Evolutionary conservation across 2,113 vertebrate species (phyloP), one percentile per base, ranked within the genome.

Genomic region (Excalfactoria chinensis): DNA sequence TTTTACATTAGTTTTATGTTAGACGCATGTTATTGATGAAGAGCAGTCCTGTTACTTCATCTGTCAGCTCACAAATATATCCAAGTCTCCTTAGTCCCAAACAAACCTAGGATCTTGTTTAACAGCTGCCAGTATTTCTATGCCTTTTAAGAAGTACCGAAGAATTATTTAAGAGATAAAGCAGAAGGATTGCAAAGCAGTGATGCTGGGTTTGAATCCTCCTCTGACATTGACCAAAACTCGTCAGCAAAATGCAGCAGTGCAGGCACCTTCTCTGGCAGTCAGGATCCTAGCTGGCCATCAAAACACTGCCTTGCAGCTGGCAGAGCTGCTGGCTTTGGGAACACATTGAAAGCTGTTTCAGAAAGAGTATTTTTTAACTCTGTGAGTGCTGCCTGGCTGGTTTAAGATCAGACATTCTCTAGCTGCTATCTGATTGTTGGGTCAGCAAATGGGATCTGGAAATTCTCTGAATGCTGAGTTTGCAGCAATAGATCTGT

Each of bases 61-160:
- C 3, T 53, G 8, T 13, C 8, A 25, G 13, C 66, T 37, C 5
- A 18, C 1, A 2, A 22, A 2, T 37, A 18, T 1, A 1, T 32
- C 67, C 41, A 63, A 44, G 66, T 53, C 30, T 25, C 48, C n/a
- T 66, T 66, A 68, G 48, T 86, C 43, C 53, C 43, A 48, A 78
- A 64, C 5, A 90, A 84, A 84, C 43, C 53, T 21, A 30, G 51
- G 60, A 67, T 40, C 43, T 63, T 67, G 21, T 62, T 90, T 80
- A 46, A 40, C 37, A 35, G 60, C 55, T 84, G 35, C 40, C 23
- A 60, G 59, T 55, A 18, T 48, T 51, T 43, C 46, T 71, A 12
- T 49, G 40, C 25, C 22, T 68, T 81, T 41, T 77, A 55, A 74
- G 46, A 83, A 71, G 4, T 49, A 44, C 48, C 40, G 23, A 78